Percentiles rank a stretch among this genome's conserved stretches.
These are phyloP conservation scores for Pyrrhosoma nymphula DNA, from an alignment of 2,888 invertebrate species.

Conservation along the genomic window DNA sequence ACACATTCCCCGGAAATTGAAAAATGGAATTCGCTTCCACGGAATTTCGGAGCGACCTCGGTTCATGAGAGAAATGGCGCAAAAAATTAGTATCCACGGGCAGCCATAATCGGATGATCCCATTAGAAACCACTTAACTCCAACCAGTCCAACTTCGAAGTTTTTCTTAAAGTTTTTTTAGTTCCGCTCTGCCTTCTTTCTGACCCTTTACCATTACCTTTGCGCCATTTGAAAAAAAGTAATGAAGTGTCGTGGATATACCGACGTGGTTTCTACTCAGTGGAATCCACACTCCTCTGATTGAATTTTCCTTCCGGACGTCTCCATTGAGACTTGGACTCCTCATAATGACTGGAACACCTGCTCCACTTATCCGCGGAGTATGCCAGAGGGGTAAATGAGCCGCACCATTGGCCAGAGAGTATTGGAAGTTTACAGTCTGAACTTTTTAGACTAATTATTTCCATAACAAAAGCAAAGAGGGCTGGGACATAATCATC, in stretches of 20 bases:
- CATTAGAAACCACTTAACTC: not conserved
- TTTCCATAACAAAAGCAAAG: no score
- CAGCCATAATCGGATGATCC: not conserved
- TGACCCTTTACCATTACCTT: not conserved
- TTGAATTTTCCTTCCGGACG: not conserved
- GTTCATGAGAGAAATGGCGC: not conserved
- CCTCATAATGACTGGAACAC: no score
- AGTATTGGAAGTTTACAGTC: no score
- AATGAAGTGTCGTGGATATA: not conserved
- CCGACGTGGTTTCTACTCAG: not conserved
- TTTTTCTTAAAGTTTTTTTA: not conserved
- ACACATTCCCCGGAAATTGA: not conserved
- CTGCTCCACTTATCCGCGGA: no score
- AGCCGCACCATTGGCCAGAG: no score
- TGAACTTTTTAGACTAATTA: no score
- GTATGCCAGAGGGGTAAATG: no score
- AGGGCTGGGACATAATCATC: no score
- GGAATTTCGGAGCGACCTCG: not conserved
- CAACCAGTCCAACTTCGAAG: not conserved
- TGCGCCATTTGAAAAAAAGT: not conserved
- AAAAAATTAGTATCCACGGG: not conserved
- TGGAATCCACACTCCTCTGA: not conserved
- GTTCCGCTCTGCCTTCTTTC: not conserved
- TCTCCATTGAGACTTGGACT: not conserved
- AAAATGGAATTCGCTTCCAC: not conserved